These are phyloP conservation scores for Ceraclea dissimilis DNA, from an alignment of 2,888 invertebrate species.

Conservation along the genomic window DNA sequence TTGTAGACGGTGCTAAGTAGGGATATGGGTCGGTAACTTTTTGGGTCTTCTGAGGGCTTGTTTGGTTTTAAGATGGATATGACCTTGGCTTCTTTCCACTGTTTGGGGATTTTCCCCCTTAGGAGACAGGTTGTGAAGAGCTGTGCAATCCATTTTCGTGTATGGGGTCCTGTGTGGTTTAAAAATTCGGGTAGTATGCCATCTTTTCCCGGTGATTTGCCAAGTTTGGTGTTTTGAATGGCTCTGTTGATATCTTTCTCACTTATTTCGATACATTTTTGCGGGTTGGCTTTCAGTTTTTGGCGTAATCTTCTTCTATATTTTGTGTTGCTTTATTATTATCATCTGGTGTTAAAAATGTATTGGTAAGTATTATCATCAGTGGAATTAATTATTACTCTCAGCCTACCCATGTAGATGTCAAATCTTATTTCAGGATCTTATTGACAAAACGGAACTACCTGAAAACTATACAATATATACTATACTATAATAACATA, in stretches of 20 bases:
- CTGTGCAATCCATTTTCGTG: not conserved
- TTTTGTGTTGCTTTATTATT: too few species aligned
- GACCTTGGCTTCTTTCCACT: not conserved
- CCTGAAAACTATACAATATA: too few species aligned
- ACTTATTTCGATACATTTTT: too few species aligned
- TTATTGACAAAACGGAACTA: too few species aligned
- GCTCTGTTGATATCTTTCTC: not conserved
- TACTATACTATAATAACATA: too few species aligned
- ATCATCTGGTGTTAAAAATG: too few species aligned
- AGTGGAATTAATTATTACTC: too few species aligned
- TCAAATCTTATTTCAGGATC: too few species aligned
- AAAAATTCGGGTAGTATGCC: not conserved
- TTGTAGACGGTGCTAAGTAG: not conserved
- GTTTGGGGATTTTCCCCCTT: not conserved
- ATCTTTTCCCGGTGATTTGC: not conserved
- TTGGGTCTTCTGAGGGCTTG: slow-evolving; percentile 3
- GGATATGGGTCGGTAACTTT: slow-evolving; percentile 1
- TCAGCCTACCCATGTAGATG: too few species aligned
- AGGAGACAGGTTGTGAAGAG: not conserved
- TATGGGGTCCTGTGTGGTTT: not conserved
- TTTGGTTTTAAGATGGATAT: not conserved
- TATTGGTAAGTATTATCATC: too few species aligned
- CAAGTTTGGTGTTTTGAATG: not conserved
- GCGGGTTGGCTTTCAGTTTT: too few species aligned
- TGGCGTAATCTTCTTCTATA: too few species aligned